phyloP scores from a whole-genome alignment of 2,113 vertebrate genomes.

The Apodemus speciosus region DNA sequence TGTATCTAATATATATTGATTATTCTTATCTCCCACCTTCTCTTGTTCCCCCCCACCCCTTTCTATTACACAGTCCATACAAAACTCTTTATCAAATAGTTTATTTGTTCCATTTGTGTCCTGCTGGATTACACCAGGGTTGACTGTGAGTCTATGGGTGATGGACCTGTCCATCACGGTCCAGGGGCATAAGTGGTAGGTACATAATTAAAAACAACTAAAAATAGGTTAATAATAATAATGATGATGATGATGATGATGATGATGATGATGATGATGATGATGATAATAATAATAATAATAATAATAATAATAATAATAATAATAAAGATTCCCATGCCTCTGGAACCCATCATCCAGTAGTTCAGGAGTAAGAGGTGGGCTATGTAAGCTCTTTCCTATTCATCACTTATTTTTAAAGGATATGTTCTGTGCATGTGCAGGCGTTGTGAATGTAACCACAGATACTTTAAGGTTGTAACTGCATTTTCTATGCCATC shows the following conservation, averaged over 20 bases:
- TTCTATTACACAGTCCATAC: background rate
- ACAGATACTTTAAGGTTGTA: background rate
- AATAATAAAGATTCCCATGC: too few species aligned
- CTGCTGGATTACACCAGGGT: background rate
- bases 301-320: too few species aligned
- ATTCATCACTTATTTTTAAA: background rate
- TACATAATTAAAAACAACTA: background rate
- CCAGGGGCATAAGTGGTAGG: accelerated
- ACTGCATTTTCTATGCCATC: background rate
- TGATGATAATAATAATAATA: too few species aligned
- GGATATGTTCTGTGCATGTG: too few species aligned
- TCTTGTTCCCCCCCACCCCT: too few species aligned
- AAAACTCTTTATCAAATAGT: background rate
- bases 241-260: too few species aligned
- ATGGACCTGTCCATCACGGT: background rate
- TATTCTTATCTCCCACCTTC: background rate
- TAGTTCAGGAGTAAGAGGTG: background rate
- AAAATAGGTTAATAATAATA: too few species aligned
- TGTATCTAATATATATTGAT: background rate
- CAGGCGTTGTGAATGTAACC: background rate
- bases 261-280: too few species aligned
- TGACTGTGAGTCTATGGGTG: background rate
- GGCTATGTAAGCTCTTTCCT: background rate
- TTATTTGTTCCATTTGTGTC: background rate
- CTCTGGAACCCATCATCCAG: background rate